Evolutionary conservation across 2,113 vertebrate species (phyloP), one percentile per base, ranked within the genome.

Genomic region (Dendrocopos noguchii): DNA sequence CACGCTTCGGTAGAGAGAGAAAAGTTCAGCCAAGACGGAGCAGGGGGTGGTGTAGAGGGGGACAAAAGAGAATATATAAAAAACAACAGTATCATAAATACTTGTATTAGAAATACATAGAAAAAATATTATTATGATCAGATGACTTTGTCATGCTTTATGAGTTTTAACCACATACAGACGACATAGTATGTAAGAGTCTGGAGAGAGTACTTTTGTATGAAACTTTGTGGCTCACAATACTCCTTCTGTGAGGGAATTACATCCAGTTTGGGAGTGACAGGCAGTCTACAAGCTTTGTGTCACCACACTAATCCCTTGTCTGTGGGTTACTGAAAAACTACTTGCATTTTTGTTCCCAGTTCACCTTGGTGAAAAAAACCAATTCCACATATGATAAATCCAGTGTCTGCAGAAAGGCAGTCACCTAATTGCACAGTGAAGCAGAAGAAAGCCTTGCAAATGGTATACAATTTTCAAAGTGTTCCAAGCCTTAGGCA

Each of bases 401-500:
- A 98, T 96, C 97, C 92, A 92, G 92, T 67, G 96, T 98, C 97
- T 98, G 95, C 93, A 96, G 97, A 97, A 98, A 98, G 96, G 96
- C 98, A 98, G 98, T 98, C 98, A 98, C 98, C 98, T 98, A 98
- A 98, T 98, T 98, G 98, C 98, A 98, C 98, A 98, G 97, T 93
- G 97, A 98, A 97, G 98, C 98, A 98, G 98, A 98, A 98, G 97
- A 98, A 98, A 98, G 97, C 97, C 96, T 98, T 98, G 97, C 98
- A 98, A 98, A 98, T 97, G 97, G 98, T 98, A 98, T 98, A 98
- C 98, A 97, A 97, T 98, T 98, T 98, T 98, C 98, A 98, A 98
- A 98, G 98, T 98, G 98, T 98, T 98, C 98, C 97, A 98, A 98
- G 98, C 98, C 98, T 98, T 98, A 98, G 98, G 98, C 98, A 98